Conservation (phyloP, 2,888 invertebrate species). For the Pomacea canaliculata region DNA sequence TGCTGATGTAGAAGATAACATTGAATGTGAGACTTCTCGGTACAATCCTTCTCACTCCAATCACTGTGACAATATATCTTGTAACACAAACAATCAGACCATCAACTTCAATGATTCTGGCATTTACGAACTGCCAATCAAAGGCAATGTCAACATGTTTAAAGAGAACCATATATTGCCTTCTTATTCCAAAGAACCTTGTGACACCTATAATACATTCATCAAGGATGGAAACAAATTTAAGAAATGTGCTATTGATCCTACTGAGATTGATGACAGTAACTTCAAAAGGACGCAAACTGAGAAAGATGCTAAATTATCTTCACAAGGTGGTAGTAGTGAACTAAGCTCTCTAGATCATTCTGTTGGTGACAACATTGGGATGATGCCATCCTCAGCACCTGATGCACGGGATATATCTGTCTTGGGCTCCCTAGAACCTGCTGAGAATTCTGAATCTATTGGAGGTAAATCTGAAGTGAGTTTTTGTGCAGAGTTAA, state of each 20-base stretch:
- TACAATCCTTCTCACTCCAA: background rate
- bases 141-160: too few relatives aligned
- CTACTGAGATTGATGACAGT: slow-evolving; percentile 1
- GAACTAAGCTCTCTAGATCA: too few relatives aligned
- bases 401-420: too few relatives aligned
- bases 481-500: too few relatives aligned
- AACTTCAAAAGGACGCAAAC: background rate
- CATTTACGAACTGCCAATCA: background rate
- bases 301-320: too few relatives aligned
- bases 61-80: slow-evolving; percentile 10
- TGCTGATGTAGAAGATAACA: slow-evolving; percentile 70
- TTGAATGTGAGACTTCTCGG: slow-evolving; percentile 62
- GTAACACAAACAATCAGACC: background rate
- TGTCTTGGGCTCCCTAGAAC: too few relatives aligned
- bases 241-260: slow-evolving; percentile 4
- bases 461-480: too few relatives aligned
- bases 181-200: background rate
- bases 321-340: too few relatives aligned
- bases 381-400: too few relatives aligned
- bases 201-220: background rate
- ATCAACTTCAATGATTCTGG: slow-evolving; percentile 1
- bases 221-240: slow-evolving; percentile 7
- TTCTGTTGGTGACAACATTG: too few relatives aligned
- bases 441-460: too few relatives aligned
- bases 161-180: slow-evolving; percentile 21